Conservation (phyloP, 2,797 vertebrate genomes). For the Agapornis canus region DNA sequence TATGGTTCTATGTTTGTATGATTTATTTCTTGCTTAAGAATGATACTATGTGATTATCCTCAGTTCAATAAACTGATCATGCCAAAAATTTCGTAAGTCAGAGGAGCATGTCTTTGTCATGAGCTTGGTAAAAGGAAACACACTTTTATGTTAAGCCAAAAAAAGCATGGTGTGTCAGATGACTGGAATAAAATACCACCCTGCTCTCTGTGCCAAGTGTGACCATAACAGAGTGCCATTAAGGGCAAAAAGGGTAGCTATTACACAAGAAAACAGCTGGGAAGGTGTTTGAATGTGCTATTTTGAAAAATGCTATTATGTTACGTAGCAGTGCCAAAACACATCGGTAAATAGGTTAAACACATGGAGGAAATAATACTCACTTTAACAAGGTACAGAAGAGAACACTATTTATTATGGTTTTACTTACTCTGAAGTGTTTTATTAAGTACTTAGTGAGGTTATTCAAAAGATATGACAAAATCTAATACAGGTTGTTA, state of each 20-base stretch:
- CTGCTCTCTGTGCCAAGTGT: not conserved
- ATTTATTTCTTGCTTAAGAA: not conserved
- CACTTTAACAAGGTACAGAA: not conserved
- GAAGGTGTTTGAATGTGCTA: not conserved
- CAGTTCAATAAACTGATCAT: not conserved
- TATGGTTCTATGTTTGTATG: not conserved
- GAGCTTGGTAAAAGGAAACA: not conserved
- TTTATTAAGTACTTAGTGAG: constrained; percentile 25
- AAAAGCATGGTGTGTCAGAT: not conserved
- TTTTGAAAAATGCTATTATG: not conserved
- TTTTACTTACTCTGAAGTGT: not conserved
- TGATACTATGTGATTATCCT: not conserved
- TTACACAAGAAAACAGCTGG: not conserved
- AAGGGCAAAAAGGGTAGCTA: not conserved
- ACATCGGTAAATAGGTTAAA: not conserved
- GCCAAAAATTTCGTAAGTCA: not conserved
- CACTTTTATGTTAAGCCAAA: not conserved
- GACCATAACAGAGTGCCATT: not conserved
- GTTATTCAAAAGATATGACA: constrained; percentile 22
- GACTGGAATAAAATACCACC: not conserved
- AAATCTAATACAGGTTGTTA: not conserved
- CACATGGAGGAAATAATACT: not conserved
- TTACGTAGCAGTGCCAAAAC: not conserved
- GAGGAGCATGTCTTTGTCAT: not conserved
- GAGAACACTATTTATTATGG: not conserved